phyloP scores from a whole-genome alignment of 2,888 invertebrate species.

The Drosophila lacicola region DNA sequence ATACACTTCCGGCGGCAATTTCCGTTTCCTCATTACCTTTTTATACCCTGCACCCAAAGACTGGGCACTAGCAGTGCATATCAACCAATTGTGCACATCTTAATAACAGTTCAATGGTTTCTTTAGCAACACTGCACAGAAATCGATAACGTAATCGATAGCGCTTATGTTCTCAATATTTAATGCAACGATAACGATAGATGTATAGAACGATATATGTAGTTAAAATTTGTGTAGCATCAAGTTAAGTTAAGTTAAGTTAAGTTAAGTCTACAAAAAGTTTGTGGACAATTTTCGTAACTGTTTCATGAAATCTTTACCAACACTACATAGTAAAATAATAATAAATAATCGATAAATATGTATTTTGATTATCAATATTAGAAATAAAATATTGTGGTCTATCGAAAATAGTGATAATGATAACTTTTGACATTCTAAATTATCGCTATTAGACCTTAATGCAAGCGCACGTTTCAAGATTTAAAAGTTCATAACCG shows the following conservation, averaged over 20 bases:
- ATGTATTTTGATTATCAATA: too few relatives aligned
- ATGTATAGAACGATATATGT: too few relatives aligned
- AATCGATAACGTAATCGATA: not conserved
- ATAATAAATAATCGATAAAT: too few relatives aligned
- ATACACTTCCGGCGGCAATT: conserved; percentile 79
- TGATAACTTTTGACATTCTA: too few relatives aligned
- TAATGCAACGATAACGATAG: not conserved
- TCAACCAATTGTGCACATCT: conserved; percentile 10
- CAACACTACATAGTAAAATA: not conserved
- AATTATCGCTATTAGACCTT: too few relatives aligned
- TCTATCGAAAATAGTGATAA: too few relatives aligned
- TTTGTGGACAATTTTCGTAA: not conserved
- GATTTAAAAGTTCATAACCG: not conserved
- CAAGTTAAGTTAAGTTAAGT: too few relatives aligned
- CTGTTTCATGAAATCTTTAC: not conserved
- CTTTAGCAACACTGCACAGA: not conserved
- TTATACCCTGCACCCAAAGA: conserved; percentile 41
- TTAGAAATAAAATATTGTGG: too few relatives aligned
- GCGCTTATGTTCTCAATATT: not conserved
- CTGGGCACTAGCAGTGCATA: not conserved
- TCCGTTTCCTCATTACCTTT: conserved; percentile 79
- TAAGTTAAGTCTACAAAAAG: too few relatives aligned
- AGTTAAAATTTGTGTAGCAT: too few relatives aligned
- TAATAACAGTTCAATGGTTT: not conserved
- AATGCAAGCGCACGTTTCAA: too few relatives aligned